Conservation (phyloP, 2,113 vertebrate species). For the Oreochromis spilurus region DNA sequence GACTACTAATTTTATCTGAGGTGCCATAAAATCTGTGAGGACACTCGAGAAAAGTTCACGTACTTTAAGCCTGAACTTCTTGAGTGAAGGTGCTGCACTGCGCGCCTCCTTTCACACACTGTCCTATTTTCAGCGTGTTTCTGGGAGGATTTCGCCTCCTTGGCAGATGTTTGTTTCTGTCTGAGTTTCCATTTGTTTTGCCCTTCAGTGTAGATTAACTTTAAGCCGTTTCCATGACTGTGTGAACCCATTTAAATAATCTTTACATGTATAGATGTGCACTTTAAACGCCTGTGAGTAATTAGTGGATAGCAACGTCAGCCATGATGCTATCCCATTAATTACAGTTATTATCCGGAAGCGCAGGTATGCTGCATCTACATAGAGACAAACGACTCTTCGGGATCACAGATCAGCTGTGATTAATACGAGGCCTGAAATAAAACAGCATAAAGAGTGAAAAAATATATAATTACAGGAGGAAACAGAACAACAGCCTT, state of each 20-base stretch:
- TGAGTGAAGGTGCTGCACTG: neutral
- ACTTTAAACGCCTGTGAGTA: neutral
- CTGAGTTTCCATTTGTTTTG: conserved; percentile 1
- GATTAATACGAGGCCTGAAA: neutral
- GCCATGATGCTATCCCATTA: neutral
- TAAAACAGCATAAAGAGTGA: neutral
- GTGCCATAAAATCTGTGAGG: neutral
- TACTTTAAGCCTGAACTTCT: neutral
- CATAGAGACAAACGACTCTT: neutral
- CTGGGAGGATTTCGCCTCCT: neutral
- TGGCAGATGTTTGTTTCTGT: neutral
- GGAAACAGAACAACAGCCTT: neutral
- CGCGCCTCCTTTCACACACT: neutral
- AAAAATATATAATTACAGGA: neutral
- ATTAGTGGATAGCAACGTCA: neutral
- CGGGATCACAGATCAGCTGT: neutral
- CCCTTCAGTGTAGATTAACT: conserved; percentile 6
- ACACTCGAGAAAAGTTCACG: neutral
- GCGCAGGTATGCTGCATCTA: neutral
- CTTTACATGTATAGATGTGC: neutral
- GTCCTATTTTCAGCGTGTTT: neutral
- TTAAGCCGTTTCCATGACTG: neutral
- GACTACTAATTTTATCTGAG: neutral
- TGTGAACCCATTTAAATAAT: neutral
- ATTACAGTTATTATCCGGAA: neutral